These are phyloP conservation scores for Pterocles burchelli DNA, from an alignment of 2,113 vertebrate genomes.

Conservation along the genomic window DNA sequence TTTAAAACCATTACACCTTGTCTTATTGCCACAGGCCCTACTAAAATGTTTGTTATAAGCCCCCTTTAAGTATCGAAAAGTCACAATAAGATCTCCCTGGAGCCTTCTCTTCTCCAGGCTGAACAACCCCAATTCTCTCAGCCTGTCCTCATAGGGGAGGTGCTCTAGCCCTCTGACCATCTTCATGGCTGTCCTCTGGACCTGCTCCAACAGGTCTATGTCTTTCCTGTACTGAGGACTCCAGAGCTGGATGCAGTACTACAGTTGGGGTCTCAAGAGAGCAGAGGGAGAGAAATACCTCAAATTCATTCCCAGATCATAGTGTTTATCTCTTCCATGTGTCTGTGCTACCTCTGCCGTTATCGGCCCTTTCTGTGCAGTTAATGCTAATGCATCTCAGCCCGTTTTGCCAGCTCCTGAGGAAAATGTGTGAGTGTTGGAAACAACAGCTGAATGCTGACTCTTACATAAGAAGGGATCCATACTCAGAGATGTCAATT, in stretches of 20 bases:
- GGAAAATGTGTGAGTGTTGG: background rate
- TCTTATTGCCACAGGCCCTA: no score
- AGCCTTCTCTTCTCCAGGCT: no score
- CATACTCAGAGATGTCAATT: background rate
- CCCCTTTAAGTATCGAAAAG: no score
- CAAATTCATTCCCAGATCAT: background rate
- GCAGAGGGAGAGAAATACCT: background rate
- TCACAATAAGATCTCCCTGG: no score
- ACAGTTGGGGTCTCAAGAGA: background rate
- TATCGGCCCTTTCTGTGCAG: background rate
- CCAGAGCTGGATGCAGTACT: background rate
- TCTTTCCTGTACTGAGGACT: background rate
- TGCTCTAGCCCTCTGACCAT: no score
- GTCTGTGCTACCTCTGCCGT: background rate
- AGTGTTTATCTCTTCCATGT: rapidly evolving
- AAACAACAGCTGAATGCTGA: background rate
- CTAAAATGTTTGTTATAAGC: no score
- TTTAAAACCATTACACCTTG: no score
- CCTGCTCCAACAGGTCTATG: background rate
- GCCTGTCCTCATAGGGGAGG: no score
- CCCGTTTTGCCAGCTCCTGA: background rate
- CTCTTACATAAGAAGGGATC: background rate
- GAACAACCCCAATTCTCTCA: no score
- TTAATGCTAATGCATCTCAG: background rate
- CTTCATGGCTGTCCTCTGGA: no score